These are phyloP conservation scores for Protobothrops flavoviridis DNA, from an alignment of 2,113 vertebrate genomes.

Conservation along the genomic window DNA sequence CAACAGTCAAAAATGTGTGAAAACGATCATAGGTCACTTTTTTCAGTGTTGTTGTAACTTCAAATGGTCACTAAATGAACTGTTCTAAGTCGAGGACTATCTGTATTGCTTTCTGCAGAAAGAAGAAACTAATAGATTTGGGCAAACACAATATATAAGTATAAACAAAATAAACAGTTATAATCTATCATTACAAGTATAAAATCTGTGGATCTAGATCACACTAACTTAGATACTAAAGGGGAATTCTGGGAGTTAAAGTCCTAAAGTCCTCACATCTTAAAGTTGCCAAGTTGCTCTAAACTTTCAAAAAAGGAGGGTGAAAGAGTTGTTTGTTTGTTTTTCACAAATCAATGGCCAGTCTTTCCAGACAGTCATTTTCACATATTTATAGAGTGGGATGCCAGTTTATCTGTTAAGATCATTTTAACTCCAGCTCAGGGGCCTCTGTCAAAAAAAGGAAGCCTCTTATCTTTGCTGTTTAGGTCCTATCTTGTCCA, in stretches of 20 bases:
- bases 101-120: not conserved
- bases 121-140: not conserved
- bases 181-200: not conserved
- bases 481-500: slow-evolving; percentile 36
- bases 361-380: slow-evolving; percentile 6
- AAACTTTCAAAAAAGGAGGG: not conserved
- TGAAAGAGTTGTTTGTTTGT: not conserved
- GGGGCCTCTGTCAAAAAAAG: slow-evolving; percentile 26
- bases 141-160: not conserved
- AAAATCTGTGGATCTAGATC: not conserved
- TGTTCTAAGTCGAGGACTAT: not conserved
- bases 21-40: too few species aligned
- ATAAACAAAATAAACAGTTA: not conserved
- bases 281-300: not conserved
- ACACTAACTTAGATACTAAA: not conserved
- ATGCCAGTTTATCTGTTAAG: slow-evolving; percentile 22
- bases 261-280: not conserved
- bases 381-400: slow-evolving; percentile 4
- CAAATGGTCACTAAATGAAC: not conserved
- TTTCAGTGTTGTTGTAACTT: not conserved
- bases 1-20: too few species aligned
- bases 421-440: not conserved
- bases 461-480: slow-evolving; percentile 45
- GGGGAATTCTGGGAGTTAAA: not conserved
- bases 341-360: not conserved